phyloP scores from a whole-genome alignment of 2,888 invertebrate genomes.

The Pyralis farinalis region DNA sequence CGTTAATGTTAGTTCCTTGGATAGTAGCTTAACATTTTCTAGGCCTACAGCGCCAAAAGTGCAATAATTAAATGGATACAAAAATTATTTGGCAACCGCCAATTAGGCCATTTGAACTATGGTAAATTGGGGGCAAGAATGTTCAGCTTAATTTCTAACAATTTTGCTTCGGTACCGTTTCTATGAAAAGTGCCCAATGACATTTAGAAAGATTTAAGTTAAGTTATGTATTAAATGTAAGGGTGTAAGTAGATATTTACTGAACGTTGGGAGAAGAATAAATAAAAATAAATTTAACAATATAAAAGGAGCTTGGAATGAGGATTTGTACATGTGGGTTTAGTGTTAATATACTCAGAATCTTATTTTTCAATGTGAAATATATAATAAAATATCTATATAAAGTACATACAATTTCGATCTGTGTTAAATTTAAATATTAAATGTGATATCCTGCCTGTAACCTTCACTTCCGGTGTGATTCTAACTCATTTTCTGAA shows the following conservation, averaged over 20 bases:
- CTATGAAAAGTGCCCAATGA: too few relatives aligned
- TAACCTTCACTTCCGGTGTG: conserved; percentile 68
- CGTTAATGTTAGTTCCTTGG: too few relatives aligned
- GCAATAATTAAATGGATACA: too few relatives aligned
- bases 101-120: too few relatives aligned
- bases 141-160: too few relatives aligned
- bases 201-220: neutral
- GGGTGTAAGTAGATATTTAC: conserved; percentile 3
- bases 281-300: neutral
- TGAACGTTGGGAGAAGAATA: conserved; percentile 1
- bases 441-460: conserved; percentile 79
- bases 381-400: neutral
- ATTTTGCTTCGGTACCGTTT: too few relatives aligned
- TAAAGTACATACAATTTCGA: conserved; percentile 14
- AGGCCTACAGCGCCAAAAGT: too few relatives aligned
- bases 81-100: too few relatives aligned
- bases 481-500: conserved; percentile 61
- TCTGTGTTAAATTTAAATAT: conserved; percentile 57
- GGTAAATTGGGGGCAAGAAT: too few relatives aligned
- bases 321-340: conserved; percentile 5
- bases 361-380: conserved; percentile 9
- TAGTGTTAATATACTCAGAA: conserved; percentile 1
- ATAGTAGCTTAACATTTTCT: too few relatives aligned
- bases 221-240: neutral
- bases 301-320: conserved; percentile 17